phyloP scores from a whole-genome alignment of 2,113 vertebrate genomes.

The Sebastes schlegelii region DNA sequence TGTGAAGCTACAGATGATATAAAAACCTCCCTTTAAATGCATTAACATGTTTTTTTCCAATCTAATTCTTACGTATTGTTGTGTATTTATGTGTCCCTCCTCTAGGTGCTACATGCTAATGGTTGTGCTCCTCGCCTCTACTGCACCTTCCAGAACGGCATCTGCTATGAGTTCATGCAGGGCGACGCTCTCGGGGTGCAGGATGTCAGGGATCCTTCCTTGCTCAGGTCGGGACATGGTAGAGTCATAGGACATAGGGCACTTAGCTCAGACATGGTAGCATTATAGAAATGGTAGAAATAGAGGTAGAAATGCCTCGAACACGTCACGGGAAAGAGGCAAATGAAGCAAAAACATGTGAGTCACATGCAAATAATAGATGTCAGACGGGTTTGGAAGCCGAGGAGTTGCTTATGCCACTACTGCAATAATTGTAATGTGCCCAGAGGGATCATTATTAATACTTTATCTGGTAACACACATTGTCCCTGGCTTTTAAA shows the following conservation, averaged over 20 bases:
- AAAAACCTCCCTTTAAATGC: too few species aligned
- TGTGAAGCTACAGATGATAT: too few species aligned
- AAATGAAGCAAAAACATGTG: not conserved
- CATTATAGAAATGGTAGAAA: too few species aligned
- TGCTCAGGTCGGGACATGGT: constrained; percentile 86
- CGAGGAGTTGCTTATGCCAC: not conserved
- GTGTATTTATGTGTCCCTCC: not conserved
- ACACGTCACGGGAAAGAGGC: not conserved
- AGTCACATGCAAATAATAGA: constrained; percentile 10
- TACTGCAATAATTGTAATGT: not conserved
- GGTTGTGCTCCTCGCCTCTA: constrained; percentile 95
- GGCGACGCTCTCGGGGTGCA: constrained; percentile 92
- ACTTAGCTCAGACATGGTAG: too few species aligned
- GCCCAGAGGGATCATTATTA: not conserved
- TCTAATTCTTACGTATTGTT: not conserved
- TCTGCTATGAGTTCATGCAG: constrained; percentile 96
- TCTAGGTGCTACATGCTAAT: constrained; percentile 89
- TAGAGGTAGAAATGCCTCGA: not conserved
- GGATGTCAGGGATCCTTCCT: constrained; percentile 90
- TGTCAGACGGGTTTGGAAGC: not conserved
- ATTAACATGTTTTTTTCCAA: not conserved
- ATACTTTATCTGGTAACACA: not conserved
- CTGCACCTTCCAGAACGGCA: constrained; percentile 96
- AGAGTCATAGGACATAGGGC: not conserved
- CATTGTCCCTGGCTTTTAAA: not conserved